A percentile compares a stretch with the other conserved stretches of the same genome.
phyloP scores from a whole-genome alignment of 2,113 vertebrate genomes.

The Chamaetylas fuelleborni region DNA sequence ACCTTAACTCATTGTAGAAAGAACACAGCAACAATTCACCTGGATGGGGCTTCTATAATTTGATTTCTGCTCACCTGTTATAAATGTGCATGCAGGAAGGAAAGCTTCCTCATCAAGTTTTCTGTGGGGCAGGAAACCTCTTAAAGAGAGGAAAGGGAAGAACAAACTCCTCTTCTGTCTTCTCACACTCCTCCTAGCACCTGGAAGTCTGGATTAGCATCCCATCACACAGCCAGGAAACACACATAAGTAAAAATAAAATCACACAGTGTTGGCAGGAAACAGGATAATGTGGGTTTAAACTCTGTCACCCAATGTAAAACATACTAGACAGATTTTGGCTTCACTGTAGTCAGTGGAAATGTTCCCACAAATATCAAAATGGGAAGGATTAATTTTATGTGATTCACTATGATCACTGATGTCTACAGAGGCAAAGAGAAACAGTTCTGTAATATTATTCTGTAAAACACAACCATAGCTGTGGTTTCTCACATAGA shows the following conservation, averaged over 20 bases:
- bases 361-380: not conserved
- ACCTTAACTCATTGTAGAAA: not conserved
- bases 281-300: not conserved
- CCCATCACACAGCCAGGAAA: not conserved
- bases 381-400: not conserved
- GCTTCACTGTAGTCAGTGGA: not conserved
- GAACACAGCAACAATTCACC: not conserved
- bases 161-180: not conserved
- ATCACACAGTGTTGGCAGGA: not conserved
- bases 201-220: not conserved
- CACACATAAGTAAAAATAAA: not conserved
- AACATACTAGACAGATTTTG: not conserved
- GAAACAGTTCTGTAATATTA: not conserved
- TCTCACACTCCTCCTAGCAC: not conserved
- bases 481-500: not conserved
- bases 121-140: not conserved
- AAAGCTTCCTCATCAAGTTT: not conserved
- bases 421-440: not conserved
- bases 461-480: not conserved
- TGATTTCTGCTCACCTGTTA: not conserved
- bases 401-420: not conserved
- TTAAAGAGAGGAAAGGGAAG: not conserved
- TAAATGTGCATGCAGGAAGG: not conserved
- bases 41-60: not conserved
- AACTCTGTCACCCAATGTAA: not conserved